Base-by-base conservation (phyloP, 2,113 vertebrate genomes). In the Protomyctophum bolini region DNA sequence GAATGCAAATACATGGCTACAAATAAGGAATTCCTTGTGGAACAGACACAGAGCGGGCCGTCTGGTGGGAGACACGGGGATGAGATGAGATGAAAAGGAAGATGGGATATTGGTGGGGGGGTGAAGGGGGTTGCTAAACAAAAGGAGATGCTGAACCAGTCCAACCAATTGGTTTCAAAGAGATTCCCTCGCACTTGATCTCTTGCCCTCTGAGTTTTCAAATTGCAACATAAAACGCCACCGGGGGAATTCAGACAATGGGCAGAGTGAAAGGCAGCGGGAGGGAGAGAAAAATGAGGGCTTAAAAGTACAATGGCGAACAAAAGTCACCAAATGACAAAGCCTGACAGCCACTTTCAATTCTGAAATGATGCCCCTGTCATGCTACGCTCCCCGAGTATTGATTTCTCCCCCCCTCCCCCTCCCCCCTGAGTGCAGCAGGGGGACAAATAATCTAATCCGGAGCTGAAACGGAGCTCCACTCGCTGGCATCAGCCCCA, bases 281-380 rank as follows among this genome's bases (percentile, higher is more conserved):
- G 71, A 75, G 63, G 59, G 90, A 88, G 91, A 94, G 95, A 96
- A 96, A 96, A 97, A 96, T 96, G 94, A 96, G 94, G 94, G 90
- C 93, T 95, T 96, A 95, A 97, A 97, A 95, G 92, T 94, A 96
- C 94, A 93, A 94, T 90, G 92, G 94, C 87, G 90, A 96, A 96
- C 90, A 94, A 96, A 98, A 97, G 95, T 97, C 95, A 96, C 92
- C 90, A 92, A 96, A 95, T 96, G 95, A 95, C 95, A 95, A 95
- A 74, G 81, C 87, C 91, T 97, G 97, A 98, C 97, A 97, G 94
- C 86, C 91, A 92, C 94, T 95, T 21, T 98, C 96, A 95, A 95
- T 96, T 96, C 95, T 96, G 92, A 93, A 98, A 94, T 92, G 94
- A 98, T 97, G 94, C 93, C 76, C 93, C 95, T 96, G 97, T 96